A percentile compares a stretch with the other conserved stretches of the same genome.
These are phyloP conservation scores for Sylvia borin DNA, from an alignment of 2,797 vertebrate genomes.

Conservation along the genomic window DNA sequence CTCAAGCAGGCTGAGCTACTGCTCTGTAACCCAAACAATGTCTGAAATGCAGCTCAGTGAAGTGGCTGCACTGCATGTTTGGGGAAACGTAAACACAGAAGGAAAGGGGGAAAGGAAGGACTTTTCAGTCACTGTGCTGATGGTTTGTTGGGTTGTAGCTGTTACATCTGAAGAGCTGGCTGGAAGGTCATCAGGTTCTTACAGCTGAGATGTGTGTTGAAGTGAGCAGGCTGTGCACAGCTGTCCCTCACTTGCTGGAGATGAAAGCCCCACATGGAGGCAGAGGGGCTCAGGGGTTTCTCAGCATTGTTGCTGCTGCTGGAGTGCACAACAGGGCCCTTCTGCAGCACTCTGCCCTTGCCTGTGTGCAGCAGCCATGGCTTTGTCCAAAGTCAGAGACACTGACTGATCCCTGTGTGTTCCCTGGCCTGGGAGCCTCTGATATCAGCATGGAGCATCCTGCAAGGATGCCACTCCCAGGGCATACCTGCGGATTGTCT, in stretches of 20 bases:
- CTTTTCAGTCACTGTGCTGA: background rate
- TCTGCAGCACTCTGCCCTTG: background rate
- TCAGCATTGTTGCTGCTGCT: background rate
- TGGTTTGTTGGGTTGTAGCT: background rate
- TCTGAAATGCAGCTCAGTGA: background rate
- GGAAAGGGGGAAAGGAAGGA: background rate
- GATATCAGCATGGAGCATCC: background rate
- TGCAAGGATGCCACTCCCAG: background rate
- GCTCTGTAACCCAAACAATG: background rate
- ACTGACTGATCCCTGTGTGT: background rate
- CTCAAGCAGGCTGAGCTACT: background rate
- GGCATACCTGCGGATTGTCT: background rate
- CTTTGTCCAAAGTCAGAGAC: background rate
- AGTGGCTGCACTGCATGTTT: background rate
- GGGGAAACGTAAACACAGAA: background rate
- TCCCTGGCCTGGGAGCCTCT: background rate
- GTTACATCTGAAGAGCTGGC: background rate
- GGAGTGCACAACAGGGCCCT: background rate
- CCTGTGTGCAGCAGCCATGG: background rate
- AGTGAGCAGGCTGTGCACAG: accelerated
- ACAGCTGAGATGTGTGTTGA: background rate
- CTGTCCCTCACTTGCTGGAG: background rate
- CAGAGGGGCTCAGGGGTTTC: background rate
- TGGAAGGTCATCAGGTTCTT: background rate
- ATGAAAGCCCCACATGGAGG: background rate